phyloP scores from a whole-genome alignment of 1,140 invertebrate species.

The Meloidogyne hapla region DNA sequence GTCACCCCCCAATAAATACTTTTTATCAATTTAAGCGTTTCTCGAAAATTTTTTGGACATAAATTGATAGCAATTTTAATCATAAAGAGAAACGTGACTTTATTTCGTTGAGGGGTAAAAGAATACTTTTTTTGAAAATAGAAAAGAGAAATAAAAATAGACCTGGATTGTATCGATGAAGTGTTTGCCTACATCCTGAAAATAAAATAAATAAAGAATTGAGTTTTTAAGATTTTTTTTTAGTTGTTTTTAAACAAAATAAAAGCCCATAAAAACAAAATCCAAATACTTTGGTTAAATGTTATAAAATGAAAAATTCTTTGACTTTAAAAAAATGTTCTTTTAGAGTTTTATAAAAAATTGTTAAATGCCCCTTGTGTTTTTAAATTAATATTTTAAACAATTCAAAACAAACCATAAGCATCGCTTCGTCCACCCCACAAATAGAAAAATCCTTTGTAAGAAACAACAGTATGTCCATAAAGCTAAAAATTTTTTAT shows the following conservation, averaged over 20 bases:
- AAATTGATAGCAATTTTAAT: not conserved
- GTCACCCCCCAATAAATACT: not conserved
- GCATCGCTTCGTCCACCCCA: slow-evolving; percentile 86
- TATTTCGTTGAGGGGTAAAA: not conserved
- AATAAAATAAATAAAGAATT: not conserved
- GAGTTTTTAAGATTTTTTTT: no score
- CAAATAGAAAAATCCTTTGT: slow-evolving; percentile 76
- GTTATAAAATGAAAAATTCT: no score
- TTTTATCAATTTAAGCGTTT: not conserved
- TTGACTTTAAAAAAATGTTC: no score
- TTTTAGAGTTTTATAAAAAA: no score
- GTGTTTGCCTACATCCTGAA: slow-evolving; percentile 74
- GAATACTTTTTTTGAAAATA: not conserved
- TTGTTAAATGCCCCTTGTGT: no score
- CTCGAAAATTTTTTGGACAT: not conserved
- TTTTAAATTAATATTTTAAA: no score
- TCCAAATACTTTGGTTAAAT: no score
- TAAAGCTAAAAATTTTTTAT: slow-evolving; percentile 70
- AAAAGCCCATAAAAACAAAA: no score
- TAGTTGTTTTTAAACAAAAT: no score
- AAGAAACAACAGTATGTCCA: slow-evolving; percentile 81
- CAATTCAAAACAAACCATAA: not conserved
- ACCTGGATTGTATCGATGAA: slow-evolving; percentile 79
- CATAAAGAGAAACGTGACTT: slow-evolving; percentile 1
- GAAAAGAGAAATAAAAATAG: slow-evolving; percentile 39